phyloP scores from a whole-genome alignment of 2,797 vertebrate genomes.

The Coccyzus lansbergi region DNA sequence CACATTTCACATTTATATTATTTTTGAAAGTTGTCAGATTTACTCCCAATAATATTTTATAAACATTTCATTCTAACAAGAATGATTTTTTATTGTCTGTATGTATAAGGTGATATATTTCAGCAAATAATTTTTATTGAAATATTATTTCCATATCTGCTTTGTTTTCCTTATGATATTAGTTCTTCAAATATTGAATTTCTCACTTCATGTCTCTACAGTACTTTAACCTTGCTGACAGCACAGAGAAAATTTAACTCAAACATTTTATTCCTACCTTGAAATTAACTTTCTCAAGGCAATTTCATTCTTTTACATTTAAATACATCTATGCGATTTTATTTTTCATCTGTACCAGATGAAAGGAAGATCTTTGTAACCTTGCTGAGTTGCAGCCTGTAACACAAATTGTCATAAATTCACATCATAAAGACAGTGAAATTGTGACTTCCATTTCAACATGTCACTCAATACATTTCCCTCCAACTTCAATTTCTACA shows the following conservation, averaged over 20 bases:
- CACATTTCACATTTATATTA: background rate
- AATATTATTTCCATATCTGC: constrained; percentile 15
- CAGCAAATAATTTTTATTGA: constrained; percentile 29
- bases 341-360: background rate
- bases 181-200: constrained; percentile 42
- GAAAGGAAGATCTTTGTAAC: background rate
- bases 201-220: background rate
- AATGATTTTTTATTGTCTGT: background rate
- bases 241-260: constrained; percentile 12
- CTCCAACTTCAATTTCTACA: background rate
- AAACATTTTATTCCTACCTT: constrained; percentile 1
- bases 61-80: background rate
- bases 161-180: constrained; percentile 34
- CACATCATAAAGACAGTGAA: background rate
- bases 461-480: background rate
- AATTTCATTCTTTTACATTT: constrained; percentile 38
- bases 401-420: background rate
- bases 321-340: constrained; percentile 29
- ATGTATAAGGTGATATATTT: background rate
- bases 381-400: background rate
- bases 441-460: background rate
- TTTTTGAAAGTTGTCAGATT: background rate
- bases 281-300: constrained; percentile 45
- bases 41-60: background rate
- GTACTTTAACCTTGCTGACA: background rate